These are phyloP conservation scores for Rotaria sp. DNA, from an alignment of 2,888 invertebrate species.

Conservation along the genomic window DNA sequence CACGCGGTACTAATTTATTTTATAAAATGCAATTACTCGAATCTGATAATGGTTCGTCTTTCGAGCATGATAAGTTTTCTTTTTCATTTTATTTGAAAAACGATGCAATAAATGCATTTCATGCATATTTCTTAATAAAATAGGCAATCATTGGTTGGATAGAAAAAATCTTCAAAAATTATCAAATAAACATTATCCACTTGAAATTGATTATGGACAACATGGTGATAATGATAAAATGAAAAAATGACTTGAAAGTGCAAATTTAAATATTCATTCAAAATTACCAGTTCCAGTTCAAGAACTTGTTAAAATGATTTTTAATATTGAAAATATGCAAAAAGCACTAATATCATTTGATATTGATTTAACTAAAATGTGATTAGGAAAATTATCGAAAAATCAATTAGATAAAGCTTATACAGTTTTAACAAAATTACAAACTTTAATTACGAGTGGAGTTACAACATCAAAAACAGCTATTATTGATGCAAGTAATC, in stretches of 20 bases:
- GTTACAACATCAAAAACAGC: slow-evolving; percentile 51
- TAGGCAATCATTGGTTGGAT: slow-evolving; percentile 71
- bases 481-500: slow-evolving; percentile 78
- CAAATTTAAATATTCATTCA: slow-evolving; percentile 57
- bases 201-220: too few species aligned
- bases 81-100: slow-evolving; percentile 45
- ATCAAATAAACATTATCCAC: slow-evolving; percentile 70
- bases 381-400: slow-evolving; percentile 84
- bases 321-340: slow-evolving; percentile 84
- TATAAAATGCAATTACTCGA: slow-evolving; percentile 86
- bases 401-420: slow-evolving; percentile 75
- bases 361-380: slow-evolving; percentile 81
- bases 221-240: slow-evolving; percentile 45
- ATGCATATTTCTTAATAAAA: slow-evolving; percentile 68
- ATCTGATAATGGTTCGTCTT: slow-evolving; percentile 60
- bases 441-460: slow-evolving; percentile 43
- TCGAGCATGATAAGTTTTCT: slow-evolving; percentile 11
- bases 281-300: slow-evolving; percentile 71
- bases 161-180: slow-evolving; percentile 65
- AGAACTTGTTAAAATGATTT: slow-evolving; percentile 73
- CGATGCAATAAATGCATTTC: slow-evolving; percentile 61
- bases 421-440: slow-evolving; percentile 63
- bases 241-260: slow-evolving; percentile 43
- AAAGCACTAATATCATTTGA: slow-evolving; percentile 85
- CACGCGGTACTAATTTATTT: slow-evolving; percentile 78